phyloP scores from a whole-genome alignment of 2,797 vertebrate species.

The Acanthurus lineatus region DNA sequence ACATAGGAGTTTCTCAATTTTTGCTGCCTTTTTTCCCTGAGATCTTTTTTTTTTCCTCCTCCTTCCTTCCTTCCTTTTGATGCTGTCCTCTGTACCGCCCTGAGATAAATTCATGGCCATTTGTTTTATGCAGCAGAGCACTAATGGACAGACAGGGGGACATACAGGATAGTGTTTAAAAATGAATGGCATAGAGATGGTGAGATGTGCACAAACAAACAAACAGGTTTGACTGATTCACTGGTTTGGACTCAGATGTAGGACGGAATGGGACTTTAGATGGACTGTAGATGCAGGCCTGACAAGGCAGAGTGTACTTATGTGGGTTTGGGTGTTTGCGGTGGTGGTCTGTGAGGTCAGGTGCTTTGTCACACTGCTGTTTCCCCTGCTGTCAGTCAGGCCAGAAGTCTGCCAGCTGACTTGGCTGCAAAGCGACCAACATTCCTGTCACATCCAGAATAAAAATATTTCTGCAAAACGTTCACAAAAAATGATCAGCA shows the following conservation, averaged over 20 bases:
- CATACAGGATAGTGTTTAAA: conserved; percentile 82
- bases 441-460: neutral
- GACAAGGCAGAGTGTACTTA: conserved; percentile 12
- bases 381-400: conserved; percentile 32
- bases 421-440: neutral
- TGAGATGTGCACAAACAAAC: conserved; percentile 82
- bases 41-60: conserved; percentile 48
- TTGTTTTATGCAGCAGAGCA: conserved; percentile 79
- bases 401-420: conserved; percentile 48
- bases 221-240: conserved; percentile 80
- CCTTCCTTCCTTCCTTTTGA: conserved; percentile 31
- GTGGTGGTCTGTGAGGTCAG: conserved; percentile 39
- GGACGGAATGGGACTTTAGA: neutral
- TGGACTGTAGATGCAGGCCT: conserved; percentile 1
- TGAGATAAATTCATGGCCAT: conserved; percentile 83
- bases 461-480: conserved; percentile 8
- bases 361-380: conserved; percentile 43
- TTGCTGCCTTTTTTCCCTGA: conserved; percentile 55
- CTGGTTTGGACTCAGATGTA: conserved; percentile 43
- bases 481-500: conserved; percentile 3
- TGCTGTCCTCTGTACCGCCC: conserved; percentile 73
- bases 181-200: conserved; percentile 83
- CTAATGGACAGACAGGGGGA: conserved; percentile 79
- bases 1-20: conserved; percentile 82
- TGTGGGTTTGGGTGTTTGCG: neutral